Evolutionary conservation across 2,888 invertebrate genomes (phyloP), one percentile per base, ranked within the genome.

Genomic region (Calephelis perditalis): DNA sequence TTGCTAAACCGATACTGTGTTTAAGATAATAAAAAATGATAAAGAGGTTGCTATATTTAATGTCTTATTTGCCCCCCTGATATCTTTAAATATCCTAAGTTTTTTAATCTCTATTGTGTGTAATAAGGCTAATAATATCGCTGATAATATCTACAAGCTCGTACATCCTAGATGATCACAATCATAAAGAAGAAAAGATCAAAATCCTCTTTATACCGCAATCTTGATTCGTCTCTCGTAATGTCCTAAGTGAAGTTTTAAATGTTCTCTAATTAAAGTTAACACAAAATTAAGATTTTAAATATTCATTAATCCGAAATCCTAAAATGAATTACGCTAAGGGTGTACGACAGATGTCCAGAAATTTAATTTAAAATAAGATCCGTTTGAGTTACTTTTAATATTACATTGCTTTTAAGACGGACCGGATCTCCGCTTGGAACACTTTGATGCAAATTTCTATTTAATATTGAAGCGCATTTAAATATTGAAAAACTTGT

Each of bases 261-360:
- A 52, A 52, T 52, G 60, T 52, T 58, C 45, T 66, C 68, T 65
- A 65, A 67, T 68, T 65, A 68, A 65, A 67, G 55, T 65, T 65
- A 63, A 67, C 62, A 63, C 54, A 60, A 62, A 58, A 64, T 67
- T 63, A 62, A 59, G 63, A 68, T 65, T 63, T 65, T 64, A 82
- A 79, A 77, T 81, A 84, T 84, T 85, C 79, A 84, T 84, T 82
- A 82, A 81, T 80, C 75, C 76, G 65, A 70, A 81, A 81, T 78
- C 76, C 76, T 74, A 71, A 69, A 77, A 75, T 75, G 73, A 73
- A 77, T 78, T 70, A 74, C 73, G 73, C 72, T 67, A 68, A 70
- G 71, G 73, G 73, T 79, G 79, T 81, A 82, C 84, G 79, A 82
- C 85, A 86, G 85, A 85, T 86, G 86, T 86, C 84, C 82, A 73